Evolutionary conservation across 2,113 vertebrate genomes (phyloP).

Genomic region (Oncorhynchus kisutch): DNA sequence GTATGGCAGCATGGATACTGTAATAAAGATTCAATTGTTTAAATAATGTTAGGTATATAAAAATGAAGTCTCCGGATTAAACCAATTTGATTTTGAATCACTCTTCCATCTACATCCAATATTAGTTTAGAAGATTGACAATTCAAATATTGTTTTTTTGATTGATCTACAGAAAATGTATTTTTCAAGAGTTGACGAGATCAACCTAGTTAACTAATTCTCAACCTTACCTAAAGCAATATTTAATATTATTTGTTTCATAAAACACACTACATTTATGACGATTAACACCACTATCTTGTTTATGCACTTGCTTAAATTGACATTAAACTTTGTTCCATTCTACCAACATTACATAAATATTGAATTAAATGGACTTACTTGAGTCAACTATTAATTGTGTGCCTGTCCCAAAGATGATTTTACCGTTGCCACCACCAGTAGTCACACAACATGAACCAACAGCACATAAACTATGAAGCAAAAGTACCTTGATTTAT

Average conservation of each 20-base stretch:
- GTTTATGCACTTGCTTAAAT: neutral
- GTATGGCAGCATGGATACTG: neutral
- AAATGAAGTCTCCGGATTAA: neutral
- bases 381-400: constrained; percentile 20
- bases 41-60: neutral
- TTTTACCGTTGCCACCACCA: neutral
- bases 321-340: neutral
- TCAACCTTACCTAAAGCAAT: too few relatives aligned
- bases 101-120: too few relatives aligned
- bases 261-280: too few relatives aligned
- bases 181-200: neutral
- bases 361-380: constrained; percentile 27
- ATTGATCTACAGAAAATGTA: too few relatives aligned
- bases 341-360: neutral
- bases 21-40: neutral
- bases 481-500: neutral
- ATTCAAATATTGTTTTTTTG: too few relatives aligned
- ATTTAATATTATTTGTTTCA: neutral
- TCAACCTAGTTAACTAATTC: too few relatives aligned
- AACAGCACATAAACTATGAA: neutral
- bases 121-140: neutral
- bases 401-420: neutral
- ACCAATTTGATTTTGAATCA: too few relatives aligned
- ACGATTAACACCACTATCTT: too few relatives aligned
- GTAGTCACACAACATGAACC: neutral